Conservation (phyloP, 2,797 vertebrate genomes). For the Phalanger gymnotis region DNA sequence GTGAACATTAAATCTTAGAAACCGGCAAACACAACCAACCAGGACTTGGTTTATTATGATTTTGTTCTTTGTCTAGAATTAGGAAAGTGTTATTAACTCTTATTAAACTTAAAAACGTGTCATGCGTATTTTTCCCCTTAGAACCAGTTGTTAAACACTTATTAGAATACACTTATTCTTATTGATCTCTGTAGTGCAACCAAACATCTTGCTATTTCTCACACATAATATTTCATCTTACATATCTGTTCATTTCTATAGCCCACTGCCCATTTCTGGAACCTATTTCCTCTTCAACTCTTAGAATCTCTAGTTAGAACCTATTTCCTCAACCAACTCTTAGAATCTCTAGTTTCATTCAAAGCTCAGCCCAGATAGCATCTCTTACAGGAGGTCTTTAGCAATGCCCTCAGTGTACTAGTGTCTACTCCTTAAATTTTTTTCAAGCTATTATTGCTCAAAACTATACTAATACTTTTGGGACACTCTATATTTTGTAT, state of each 20-base stretch:
- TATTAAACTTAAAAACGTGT: not conserved
- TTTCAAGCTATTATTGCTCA: not conserved
- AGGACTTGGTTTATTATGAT: not conserved
- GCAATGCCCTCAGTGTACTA: no score
- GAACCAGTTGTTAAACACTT: not conserved
- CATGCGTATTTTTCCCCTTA: not conserved
- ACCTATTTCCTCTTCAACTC: not conserved
- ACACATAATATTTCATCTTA: not conserved
- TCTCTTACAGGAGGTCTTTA: no score
- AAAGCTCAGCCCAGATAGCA: not conserved
- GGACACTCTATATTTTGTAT: not conserved
- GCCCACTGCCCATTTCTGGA: not conserved
- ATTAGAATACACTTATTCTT: not conserved
- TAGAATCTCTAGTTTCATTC: not conserved
- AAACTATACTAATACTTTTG: not conserved
- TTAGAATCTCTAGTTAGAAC: no score
- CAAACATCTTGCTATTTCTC: not conserved
- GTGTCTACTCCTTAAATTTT: not conserved
- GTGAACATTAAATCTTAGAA: not conserved
- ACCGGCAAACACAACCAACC: not conserved
- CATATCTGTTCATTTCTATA: not conserved
- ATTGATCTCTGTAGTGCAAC: not conserved
- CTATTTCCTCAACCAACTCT: not conserved
- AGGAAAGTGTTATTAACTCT: not conserved
- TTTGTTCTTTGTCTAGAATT: not conserved